phyloP scores from a whole-genome alignment of 2,113 vertebrate species.

The Sclerurus mexicanus region DNA sequence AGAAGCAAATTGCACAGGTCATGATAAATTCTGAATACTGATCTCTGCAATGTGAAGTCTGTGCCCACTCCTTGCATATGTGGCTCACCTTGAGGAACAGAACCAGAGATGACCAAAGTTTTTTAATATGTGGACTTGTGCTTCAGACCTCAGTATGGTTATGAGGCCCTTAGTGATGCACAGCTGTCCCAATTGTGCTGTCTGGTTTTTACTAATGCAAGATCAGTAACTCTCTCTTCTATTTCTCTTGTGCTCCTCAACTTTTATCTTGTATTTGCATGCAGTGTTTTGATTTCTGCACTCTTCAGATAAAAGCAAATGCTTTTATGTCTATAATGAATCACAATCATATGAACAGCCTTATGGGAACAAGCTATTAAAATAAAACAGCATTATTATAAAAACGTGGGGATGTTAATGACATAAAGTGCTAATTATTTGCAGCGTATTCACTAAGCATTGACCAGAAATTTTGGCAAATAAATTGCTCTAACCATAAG shows the following conservation, averaged over 20 bases:
- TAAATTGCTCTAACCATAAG: not conserved
- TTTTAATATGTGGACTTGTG: not conserved
- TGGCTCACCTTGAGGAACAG: not conserved
- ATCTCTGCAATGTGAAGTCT: not conserved
- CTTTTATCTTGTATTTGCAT: conserved; percentile 1
- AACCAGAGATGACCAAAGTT: not conserved
- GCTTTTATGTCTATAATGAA: not conserved
- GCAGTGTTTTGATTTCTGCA: not conserved
- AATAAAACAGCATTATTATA: not conserved
- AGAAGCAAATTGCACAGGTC: not conserved
- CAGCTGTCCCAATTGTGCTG: not conserved
- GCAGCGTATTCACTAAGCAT: not conserved
- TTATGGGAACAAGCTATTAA: not conserved
- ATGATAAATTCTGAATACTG: not conserved
- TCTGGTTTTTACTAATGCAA: not conserved
- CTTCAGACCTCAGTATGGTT: not conserved
- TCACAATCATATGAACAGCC: not conserved
- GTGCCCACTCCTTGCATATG: not conserved
- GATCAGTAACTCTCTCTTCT: not conserved
- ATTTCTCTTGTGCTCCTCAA: not conserved
- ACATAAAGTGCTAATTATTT: not conserved
- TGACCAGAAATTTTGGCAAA: not conserved
- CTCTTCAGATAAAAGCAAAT: not conserved
- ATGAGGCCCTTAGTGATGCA: not conserved
- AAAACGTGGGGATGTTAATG: not conserved